Evolutionary conservation across 2,797 vertebrate genomes (phyloP).

Genomic region (Muscicapa comitata): DNA sequence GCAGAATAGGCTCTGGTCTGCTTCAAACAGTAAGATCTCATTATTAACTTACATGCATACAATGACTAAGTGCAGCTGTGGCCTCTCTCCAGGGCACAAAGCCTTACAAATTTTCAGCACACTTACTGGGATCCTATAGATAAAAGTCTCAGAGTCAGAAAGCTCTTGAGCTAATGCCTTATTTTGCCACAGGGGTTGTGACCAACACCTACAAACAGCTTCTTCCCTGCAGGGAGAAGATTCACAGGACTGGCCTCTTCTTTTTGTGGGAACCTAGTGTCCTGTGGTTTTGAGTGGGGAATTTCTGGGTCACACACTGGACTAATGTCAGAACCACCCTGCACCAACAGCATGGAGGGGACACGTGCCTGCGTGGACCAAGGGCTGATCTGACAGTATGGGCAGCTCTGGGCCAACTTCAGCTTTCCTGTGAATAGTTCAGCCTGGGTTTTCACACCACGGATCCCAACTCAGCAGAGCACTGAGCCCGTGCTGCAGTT

Average conservation of each 20-base stretch:
- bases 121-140: background rate
- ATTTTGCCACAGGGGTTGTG: background rate
- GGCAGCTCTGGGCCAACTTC: background rate
- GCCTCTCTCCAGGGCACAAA: background rate
- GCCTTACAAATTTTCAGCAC: background rate
- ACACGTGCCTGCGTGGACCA: accelerated
- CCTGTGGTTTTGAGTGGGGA: background rate
- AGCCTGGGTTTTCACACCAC: accelerated
- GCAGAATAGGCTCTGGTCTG: background rate
- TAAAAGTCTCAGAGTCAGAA: background rate
- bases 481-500: background rate
- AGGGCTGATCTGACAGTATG: background rate
- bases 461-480: background rate
- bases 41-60: accelerated
- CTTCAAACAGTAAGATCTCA: background rate
- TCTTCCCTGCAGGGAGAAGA: background rate
- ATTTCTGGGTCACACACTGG: background rate
- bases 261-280: background rate
- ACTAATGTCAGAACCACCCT: background rate
- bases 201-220: background rate
- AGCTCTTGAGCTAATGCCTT: background rate
- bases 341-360: accelerated
- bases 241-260: background rate
- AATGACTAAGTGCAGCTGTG: background rate
- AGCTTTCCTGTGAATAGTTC: background rate